Conservation (phyloP, 2,797 vertebrate species). For the Aeoliscus strigatus region DNA sequence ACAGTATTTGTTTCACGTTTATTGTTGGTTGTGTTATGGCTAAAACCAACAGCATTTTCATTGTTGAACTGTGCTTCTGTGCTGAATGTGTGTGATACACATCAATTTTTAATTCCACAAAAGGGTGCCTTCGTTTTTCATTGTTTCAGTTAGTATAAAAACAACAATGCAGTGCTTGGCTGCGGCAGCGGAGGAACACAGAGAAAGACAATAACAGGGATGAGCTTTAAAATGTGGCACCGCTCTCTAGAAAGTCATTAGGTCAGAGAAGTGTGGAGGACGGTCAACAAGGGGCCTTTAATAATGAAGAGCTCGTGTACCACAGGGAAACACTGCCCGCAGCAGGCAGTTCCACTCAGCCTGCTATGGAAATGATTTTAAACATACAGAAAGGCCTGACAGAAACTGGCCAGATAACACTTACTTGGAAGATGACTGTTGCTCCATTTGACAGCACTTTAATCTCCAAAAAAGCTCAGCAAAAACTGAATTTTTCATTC, state of each 20-base stretch:
- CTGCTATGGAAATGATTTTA: constrained; percentile 72
- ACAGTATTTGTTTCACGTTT: too few species aligned
- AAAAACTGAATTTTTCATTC: too few species aligned
- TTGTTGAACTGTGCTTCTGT: too few species aligned
- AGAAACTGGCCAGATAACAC: constrained; percentile 40
- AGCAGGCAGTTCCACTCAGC: constrained; percentile 55
- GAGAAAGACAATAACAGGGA: constrained; percentile 47
- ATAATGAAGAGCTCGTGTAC: constrained; percentile 73
- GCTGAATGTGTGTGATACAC: too few species aligned
- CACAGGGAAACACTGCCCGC: constrained; percentile 66
- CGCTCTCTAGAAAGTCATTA: constrained; percentile 70
- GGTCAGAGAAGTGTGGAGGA: constrained; percentile 74
- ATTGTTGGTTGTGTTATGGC: too few species aligned
- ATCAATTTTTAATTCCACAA: constrained; percentile 47
- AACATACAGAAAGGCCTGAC: constrained; percentile 60
- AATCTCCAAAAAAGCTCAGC: constrained; percentile 48
- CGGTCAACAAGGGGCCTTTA: constrained; percentile 62
- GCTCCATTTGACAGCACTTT: constrained; percentile 60
- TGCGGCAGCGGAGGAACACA: constrained; percentile 27
- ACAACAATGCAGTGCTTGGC: constrained; percentile 29
- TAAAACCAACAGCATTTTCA: too few species aligned
- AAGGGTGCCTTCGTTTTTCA: constrained; percentile 41
- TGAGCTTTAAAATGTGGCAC: constrained; percentile 56
- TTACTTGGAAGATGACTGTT: constrained; percentile 45
- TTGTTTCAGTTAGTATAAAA: constrained; percentile 39